A percentile compares a stretch with the other conserved stretches of the same genome.
Evolutionary conservation across 2,113 vertebrate species (phyloP).

Genomic region (Chlamydotis undulata): DNA sequence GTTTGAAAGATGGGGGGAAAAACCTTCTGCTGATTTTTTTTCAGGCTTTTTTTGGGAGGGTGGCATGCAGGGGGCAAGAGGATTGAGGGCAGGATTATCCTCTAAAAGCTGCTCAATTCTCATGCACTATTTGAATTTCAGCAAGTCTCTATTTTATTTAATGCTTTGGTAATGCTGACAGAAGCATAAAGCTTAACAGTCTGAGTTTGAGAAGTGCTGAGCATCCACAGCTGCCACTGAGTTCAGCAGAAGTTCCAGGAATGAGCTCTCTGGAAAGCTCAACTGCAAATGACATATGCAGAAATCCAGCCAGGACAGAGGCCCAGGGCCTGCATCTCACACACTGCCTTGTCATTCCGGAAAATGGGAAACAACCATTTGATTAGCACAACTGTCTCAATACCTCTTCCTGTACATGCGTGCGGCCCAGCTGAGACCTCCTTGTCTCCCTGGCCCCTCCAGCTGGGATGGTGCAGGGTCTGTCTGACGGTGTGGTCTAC

Average conservation of each 20-base stretch:
- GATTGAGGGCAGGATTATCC: neutral
- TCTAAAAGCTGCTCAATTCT: neutral
- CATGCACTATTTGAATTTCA: neutral
- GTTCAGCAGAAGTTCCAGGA: constrained; percentile 22
- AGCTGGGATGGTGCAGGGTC: neutral
- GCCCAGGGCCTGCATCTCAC: neutral
- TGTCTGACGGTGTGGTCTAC: neutral
- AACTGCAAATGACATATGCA: neutral
- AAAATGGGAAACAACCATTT: neutral
- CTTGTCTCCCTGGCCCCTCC: neutral
- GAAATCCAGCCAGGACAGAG: constrained; percentile 19
- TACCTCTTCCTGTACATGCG: neutral
- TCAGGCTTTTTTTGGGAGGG: neutral
- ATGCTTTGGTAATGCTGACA: neutral
- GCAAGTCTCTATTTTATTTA: neutral
- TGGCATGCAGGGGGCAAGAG: too few species aligned
- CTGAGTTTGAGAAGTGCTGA: constrained; percentile 5
- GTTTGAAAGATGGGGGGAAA: neutral
- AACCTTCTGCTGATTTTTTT: neutral
- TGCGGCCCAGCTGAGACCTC: neutral
- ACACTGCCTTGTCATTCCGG: neutral
- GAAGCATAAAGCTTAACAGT: constrained; percentile 13
- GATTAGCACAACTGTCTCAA: neutral
- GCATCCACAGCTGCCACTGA: constrained; percentile 23
- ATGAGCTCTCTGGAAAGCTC: neutral